A percentile compares a stretch with the other conserved stretches of the same genome.
Evolutionary conservation across 2,888 invertebrate species (phyloP).

Genomic region (Hirudinaria manillensis): DNA sequence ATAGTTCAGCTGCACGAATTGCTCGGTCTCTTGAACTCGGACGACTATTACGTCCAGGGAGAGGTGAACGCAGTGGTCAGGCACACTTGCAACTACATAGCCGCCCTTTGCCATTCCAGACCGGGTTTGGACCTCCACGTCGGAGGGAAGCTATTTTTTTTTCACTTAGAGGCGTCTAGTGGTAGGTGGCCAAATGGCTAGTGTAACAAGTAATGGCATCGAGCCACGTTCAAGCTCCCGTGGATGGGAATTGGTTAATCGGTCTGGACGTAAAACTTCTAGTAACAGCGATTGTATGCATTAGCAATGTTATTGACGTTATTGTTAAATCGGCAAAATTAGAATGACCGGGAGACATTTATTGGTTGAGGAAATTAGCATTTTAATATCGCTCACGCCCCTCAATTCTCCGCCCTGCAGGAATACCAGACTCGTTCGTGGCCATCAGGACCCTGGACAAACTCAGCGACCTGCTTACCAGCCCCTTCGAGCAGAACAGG

Average conservation of each 20-base stretch:
- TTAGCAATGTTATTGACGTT: too few relatives aligned
- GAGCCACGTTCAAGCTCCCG: too few relatives aligned
- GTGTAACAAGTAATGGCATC: too few relatives aligned
- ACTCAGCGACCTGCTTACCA: not conserved
- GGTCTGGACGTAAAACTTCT: too few relatives aligned
- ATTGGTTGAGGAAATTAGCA: too few relatives aligned
- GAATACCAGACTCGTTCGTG: slow-evolving; percentile 27
- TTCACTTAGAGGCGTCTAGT: too few relatives aligned
- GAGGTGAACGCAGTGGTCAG: not conserved
- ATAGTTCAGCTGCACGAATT: slow-evolving; percentile 18
- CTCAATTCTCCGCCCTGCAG: not conserved
- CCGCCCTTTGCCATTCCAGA: slow-evolving; percentile 28
- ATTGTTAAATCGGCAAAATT: too few relatives aligned
- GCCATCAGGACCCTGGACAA: slow-evolving; percentile 18
- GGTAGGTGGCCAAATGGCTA: too few relatives aligned
- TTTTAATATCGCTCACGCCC: too few relatives aligned
- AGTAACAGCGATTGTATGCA: too few relatives aligned
- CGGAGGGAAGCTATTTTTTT: not conserved
- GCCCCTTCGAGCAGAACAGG: slow-evolving; percentile 21
- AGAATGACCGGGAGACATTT: too few relatives aligned
- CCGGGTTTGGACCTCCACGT: slow-evolving; percentile 8
- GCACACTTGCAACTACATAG: slow-evolving; percentile 26
- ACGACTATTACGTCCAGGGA: slow-evolving; percentile 16
- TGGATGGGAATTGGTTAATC: too few relatives aligned
- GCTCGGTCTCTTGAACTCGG: not conserved